Base-by-base conservation (phyloP, 2,888 invertebrate species). In the Lamproptera curius region DNA sequence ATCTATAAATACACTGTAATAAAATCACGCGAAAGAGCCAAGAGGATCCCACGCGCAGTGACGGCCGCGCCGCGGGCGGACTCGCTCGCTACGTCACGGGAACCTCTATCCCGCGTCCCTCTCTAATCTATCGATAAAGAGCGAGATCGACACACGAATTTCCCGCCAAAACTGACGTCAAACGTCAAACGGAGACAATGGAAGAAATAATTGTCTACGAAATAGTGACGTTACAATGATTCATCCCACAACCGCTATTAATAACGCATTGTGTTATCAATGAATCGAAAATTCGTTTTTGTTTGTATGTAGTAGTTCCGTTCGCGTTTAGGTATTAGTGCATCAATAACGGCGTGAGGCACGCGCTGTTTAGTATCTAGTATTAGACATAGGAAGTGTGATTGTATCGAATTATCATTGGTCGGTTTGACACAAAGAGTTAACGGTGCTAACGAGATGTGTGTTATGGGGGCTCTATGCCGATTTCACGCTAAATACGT, bases 401-500 rank as follows among this genome's bases (percentile, higher is more conserved):
- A 56, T 53, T 47, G 55, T 54, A 55, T 54, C 54, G 53, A 41
- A n/a, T 31, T 31, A 1, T 11, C 1, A 31, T 31, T 31, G 2
- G 11, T n/a, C n/a, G n/a, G n/a, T n/a, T 11, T 31, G 33, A 16
- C 28, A 42, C 48, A 39, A 49, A 35, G 46, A 51, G 10, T 13
- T 43, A 26, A 39, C 48, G 14, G 33, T 23, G 13, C 26, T 14
- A 53, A 52, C 17, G 16, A 53, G 52, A 81, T 84, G 84, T 85
- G 84, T 82, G 80, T 84, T 61, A 84, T 85, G 76, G 85, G 86
- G 56, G 83, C 76, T 55, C 63, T 87, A 61, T 87, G 86, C 63
- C 81, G 83, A 47, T 83, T 82, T 58, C 86, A 86, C 60, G 86
- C 86, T 55, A 86, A 78, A 69, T 82, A 82, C 63, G 78, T 80